Percentiles rank a stretch among this genome's conserved stretches.
phyloP scores from a whole-genome alignment of 1,140 invertebrate species.

The Monochamus saltuarius region DNA sequence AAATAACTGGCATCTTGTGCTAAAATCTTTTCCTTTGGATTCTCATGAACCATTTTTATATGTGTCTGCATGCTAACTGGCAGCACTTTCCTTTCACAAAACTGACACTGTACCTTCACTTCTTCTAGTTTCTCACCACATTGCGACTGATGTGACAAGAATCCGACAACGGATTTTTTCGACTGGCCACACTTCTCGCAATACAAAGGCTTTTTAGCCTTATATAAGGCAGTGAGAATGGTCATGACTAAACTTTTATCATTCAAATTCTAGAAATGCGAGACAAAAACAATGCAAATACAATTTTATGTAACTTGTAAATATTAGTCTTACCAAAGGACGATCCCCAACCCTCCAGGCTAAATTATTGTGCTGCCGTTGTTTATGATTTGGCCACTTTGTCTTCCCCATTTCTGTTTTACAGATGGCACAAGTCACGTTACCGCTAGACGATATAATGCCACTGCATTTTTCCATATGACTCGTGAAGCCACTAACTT shows the following conservation, averaged over 20 bases:
- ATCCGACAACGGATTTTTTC: constrained; percentile 62
- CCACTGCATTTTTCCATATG: constrained; percentile 27
- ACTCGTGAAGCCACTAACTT: constrained; percentile 8
- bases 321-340: constrained; percentile 36
- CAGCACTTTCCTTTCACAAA: constrained; percentile 59
- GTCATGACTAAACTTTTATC: constrained; percentile 35
- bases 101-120: constrained; percentile 56
- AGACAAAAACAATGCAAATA: no score
- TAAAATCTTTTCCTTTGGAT: background rate
- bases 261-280: constrained; percentile 41
- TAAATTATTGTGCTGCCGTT: constrained; percentile 43
- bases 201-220: constrained; percentile 50
- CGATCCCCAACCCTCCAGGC: constrained; percentile 41
- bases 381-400: constrained; percentile 38
- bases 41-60: constrained; percentile 26
- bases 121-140: constrained; percentile 61
- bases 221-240: constrained; percentile 39
- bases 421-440: constrained; percentile 43
- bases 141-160: constrained; percentile 62
- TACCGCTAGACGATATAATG: constrained; percentile 8
- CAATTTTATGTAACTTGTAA: no score
- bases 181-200: constrained; percentile 59
- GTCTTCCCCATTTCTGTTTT: constrained; percentile 30
- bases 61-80: constrained; percentile 56
- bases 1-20: constrained; percentile 7